Evolutionary conservation across 2,113 vertebrate genomes (phyloP).

Genomic region (Cinclus mexicanus): DNA sequence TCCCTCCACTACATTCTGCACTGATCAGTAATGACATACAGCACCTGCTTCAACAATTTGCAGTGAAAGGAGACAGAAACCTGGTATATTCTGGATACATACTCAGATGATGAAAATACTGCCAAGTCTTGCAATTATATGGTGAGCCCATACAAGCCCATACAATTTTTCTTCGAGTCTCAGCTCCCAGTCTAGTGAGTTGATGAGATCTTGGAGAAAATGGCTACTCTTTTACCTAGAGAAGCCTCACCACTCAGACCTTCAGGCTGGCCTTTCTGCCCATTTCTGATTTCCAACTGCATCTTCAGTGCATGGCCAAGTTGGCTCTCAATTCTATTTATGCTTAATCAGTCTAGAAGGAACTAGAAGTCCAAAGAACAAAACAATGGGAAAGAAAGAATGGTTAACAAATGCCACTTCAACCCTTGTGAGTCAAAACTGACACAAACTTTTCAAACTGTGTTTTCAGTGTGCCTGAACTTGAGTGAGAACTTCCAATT

Average conservation of each 20-base stretch:
- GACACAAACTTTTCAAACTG: neutral
- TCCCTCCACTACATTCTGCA: neutral
- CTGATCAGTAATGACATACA: constrained; percentile 16
- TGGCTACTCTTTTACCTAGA: neutral
- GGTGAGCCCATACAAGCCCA: neutral
- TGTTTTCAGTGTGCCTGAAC: neutral
- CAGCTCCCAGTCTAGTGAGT: neutral
- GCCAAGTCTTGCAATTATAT: neutral
- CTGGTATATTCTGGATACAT: neutral
- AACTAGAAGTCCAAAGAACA: neutral
- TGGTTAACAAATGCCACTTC: neutral
- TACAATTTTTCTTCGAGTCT: neutral
- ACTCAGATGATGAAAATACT: neutral
- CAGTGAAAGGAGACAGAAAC: neutral
- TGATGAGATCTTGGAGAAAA: neutral
- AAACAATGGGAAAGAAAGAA: neutral
- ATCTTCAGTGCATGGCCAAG: neutral
- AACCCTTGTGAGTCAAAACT: neutral
- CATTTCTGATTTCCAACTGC: neutral
- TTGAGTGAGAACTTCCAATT: constrained; percentile 12
- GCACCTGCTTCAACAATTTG: constrained; percentile 25
- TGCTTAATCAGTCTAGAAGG: neutral
- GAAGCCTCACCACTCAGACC: neutral
- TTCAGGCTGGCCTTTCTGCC: neutral
- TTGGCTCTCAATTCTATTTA: neutral